Evolutionary conservation across 2,888 invertebrate species (phyloP), one percentile per base, ranked within the genome.

Genomic region (Geotrupes spiniger): DNA sequence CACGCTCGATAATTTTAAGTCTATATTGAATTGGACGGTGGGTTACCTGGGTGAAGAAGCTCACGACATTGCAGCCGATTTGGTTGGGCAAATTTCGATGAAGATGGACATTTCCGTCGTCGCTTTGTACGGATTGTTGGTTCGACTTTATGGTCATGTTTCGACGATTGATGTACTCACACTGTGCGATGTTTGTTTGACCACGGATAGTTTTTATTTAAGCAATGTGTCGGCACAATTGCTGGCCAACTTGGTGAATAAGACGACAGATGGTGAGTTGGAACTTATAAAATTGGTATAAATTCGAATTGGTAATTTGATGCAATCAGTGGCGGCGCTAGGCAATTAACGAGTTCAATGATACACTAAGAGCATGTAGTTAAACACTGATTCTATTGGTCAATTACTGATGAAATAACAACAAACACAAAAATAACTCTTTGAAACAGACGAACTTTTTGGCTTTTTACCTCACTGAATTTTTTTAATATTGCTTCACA

Each of bases 211-310:
- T 76, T 6, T 12, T 6, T 69, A 76, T 14, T 59, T 75, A 3
- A 74, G 74, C 51, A 64, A 63, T 8, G 74, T 75, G 51, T 74
- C 78, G 0, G 77, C 76, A 60, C 71, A 75, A 52, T 64, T 82
- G 42, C 62, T 80, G 44, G 79, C 81, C 1, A 79, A 81, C 68
- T 68, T 83, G 45, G 59, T 83, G 36, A 84, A 84, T 62, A 84
- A 84, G 67, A 42, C 8, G 14, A 21, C 12, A 10, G 52, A 62
- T 48, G 64, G 66, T 66, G 55, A 57, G 56, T 56, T 15, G n/a
- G n/a, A n/a, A 21, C 21, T 21, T 21, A 4, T 21, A 21, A 4
- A 4, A 21, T 21, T 21, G 6, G 6, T 21, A 21, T 4, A 4
- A 21, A 21, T 21, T 4, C 3, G 4, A 21, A 21, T 4, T 6